Percentiles rank a stretch among this genome's conserved stretches.
Evolutionary conservation across 2,797 vertebrate species (phyloP).

Genomic region (Psittacula derbiana): DNA sequence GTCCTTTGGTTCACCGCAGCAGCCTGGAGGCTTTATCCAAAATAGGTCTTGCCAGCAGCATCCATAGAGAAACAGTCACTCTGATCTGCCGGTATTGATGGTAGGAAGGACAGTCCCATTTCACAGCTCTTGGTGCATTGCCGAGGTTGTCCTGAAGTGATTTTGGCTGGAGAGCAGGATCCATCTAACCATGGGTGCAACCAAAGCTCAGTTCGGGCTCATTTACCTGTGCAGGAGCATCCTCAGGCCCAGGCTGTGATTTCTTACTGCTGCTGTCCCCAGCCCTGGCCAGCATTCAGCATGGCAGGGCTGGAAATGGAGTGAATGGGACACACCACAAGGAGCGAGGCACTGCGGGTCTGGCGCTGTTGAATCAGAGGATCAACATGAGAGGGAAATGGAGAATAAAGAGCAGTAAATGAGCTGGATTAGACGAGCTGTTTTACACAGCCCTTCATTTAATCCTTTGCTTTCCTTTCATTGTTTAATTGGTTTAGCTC

Average conservation of each 20-base stretch:
- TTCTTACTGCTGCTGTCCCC: accelerated
- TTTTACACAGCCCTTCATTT: conserved; percentile 41
- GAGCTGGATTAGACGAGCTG: conserved; percentile 39
- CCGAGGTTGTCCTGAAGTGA: accelerated
- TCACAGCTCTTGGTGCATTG: accelerated
- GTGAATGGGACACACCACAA: accelerated
- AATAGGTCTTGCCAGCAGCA: neutral
- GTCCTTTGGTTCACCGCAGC: neutral
- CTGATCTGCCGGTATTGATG: neutral
- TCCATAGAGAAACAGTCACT: accelerated
- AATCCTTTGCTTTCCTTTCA: conserved; percentile 54
- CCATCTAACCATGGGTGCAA: accelerated
- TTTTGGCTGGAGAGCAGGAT: neutral
- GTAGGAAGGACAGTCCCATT: neutral
- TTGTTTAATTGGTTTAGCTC: conserved; percentile 53
- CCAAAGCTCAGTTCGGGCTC: neutral
- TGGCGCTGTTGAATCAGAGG: neutral
- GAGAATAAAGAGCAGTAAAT: conserved; percentile 40
- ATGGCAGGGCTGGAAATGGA: neutral
- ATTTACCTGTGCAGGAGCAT: accelerated
- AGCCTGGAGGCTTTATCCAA: neutral
- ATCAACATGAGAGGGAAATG: conserved; percentile 40
- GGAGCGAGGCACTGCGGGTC: accelerated
- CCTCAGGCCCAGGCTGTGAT: neutral
- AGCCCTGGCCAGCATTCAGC: accelerated